These are phyloP conservation scores for Candoia aspera DNA, from an alignment of 2,113 vertebrate species.

Conservation along the genomic window DNA sequence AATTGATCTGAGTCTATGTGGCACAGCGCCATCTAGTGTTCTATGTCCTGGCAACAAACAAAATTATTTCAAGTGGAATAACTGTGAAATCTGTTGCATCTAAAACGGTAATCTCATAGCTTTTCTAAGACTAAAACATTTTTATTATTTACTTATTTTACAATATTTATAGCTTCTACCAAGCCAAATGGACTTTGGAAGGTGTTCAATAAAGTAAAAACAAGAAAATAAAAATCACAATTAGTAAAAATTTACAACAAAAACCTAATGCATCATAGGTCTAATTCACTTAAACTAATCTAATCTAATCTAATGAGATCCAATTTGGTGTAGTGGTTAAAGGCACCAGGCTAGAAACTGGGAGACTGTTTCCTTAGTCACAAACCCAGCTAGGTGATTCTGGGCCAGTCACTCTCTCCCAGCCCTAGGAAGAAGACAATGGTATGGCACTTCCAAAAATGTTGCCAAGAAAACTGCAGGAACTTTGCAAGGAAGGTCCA, in stretches of 20 bases:
- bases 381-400: neutral
- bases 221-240: neutral
- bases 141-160: neutral
- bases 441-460: neutral
- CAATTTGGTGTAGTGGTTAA: neutral
- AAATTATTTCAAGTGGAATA: neutral
- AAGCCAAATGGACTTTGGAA: neutral
- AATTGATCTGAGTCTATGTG: neutral
- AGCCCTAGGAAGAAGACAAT: neutral
- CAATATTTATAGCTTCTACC: neutral
- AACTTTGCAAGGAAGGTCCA: neutral
- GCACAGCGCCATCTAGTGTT: constrained; percentile 29
- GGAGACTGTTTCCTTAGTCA: neutral
- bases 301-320: neutral
- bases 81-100: neutral
- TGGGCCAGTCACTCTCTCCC: neutral
- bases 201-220: neutral
- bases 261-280: neutral
- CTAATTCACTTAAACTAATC: neutral
- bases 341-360: neutral
- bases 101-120: neutral
- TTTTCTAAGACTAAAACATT: neutral
- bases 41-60: neutral
- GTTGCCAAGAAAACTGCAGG: neutral
- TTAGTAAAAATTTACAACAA: neutral